These are phyloP conservation scores for Dryobotodes eremita DNA, from an alignment of 2,888 invertebrate species.

Conservation along the genomic window DNA sequence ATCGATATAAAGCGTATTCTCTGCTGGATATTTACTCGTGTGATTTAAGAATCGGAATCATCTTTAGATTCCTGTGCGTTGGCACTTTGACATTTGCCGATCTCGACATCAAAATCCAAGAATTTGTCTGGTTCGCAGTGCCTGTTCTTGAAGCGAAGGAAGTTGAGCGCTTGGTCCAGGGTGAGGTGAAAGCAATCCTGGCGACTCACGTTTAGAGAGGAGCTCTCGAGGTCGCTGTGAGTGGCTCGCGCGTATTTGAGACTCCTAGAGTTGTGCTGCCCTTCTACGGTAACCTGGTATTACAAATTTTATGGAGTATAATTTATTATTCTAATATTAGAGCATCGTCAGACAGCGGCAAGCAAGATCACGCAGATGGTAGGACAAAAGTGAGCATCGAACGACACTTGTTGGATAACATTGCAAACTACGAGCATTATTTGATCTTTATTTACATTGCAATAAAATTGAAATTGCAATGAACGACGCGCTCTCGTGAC, in stretches of 20 bases:
- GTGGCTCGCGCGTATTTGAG: constrained; percentile 81
- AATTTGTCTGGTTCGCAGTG: constrained; percentile 79
- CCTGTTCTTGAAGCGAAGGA: constrained; percentile 80
- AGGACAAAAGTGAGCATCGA: not conserved
- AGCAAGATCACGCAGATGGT: not conserved
- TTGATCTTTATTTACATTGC: not conserved
- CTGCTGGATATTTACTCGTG: constrained; percentile 15
- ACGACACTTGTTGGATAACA: too few relatives aligned
- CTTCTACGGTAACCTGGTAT: constrained; percentile 79
- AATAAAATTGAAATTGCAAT: not conserved
- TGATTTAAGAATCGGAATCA: constrained; percentile 71
- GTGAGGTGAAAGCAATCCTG: constrained; percentile 87
- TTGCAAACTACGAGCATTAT: not conserved
- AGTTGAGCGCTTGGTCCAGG: constrained; percentile 84
- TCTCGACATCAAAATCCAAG: constrained; percentile 77
- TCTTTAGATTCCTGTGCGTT: constrained; percentile 63
- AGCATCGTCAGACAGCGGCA: not conserved
- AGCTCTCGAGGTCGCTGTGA: constrained; percentile 86
- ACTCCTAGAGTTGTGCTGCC: constrained; percentile 79
- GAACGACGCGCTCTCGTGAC: too few relatives aligned
- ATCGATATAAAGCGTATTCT: not conserved
- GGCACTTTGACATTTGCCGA: constrained; percentile 65
- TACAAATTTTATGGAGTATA: not conserved
- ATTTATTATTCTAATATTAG: not conserved
- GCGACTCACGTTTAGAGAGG: constrained; percentile 78